A percentile compares a stretch with the other conserved stretches of the same genome.
Evolutionary conservation across 2,888 invertebrate species (phyloP).

Genomic region (Synanthedon tipuliformis): DNA sequence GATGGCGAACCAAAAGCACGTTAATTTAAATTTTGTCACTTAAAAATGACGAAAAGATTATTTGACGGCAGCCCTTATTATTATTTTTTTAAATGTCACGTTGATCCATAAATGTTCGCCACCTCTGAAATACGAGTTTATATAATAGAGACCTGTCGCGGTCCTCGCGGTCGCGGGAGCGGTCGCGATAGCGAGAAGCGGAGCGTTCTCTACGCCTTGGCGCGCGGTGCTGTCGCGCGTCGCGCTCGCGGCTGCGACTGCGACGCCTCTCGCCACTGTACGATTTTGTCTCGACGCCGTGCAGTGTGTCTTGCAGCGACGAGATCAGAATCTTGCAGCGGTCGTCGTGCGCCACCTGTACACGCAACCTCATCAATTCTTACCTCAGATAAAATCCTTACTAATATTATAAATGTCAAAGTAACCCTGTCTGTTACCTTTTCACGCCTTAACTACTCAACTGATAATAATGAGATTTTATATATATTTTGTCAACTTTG

Average conservation of each 20-base stretch:
- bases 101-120: not conserved
- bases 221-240: slow-evolving; percentile 43
- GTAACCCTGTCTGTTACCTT: too few relatives aligned
- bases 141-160: slow-evolving; percentile 38
- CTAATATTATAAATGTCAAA: not conserved
- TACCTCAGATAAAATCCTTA: too few relatives aligned
- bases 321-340: slow-evolving; percentile 98
- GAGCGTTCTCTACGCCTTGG: slow-evolving; percentile 54
- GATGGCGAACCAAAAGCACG: too few relatives aligned
- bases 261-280: slow-evolving; percentile 75
- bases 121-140: not conserved
- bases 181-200: slow-evolving; percentile 49
- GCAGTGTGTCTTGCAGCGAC: slow-evolving; percentile 94
- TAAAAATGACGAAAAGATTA: too few relatives aligned
- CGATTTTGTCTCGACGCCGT: slow-evolving; percentile 97
- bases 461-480: not conserved
- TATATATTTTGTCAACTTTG: too few relatives aligned
- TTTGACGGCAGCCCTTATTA: not conserved
- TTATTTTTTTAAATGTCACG: not conserved
- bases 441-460: not conserved
- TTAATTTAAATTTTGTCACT: too few relatives aligned
- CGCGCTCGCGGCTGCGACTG: slow-evolving; percentile 56
- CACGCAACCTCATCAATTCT: too few relatives aligned
- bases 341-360: slow-evolving; percentile 89
- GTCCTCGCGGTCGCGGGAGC: slow-evolving; percentile 56